phyloP scores from a whole-genome alignment of 2,113 vertebrate genomes.

The Eolophus roseicapilla region DNA sequence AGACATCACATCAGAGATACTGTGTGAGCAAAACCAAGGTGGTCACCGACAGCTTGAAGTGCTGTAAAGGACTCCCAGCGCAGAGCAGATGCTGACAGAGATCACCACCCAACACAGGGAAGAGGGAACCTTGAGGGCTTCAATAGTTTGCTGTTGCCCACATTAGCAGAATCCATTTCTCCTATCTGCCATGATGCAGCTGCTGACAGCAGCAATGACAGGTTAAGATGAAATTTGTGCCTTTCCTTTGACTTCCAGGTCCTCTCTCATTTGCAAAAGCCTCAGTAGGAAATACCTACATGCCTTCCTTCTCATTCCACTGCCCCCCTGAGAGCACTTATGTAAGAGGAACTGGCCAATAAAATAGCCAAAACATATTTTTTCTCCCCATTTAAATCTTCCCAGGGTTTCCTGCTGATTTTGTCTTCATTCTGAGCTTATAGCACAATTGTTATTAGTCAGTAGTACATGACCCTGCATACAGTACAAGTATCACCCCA shows the following conservation, averaged over 20 bases:
- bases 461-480: neutral
- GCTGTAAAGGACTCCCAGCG: rapidly evolving
- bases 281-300: neutral
- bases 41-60: neutral
- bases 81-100: neutral
- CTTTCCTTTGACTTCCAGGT: neutral
- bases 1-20: neutral
- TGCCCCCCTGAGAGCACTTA: neutral
- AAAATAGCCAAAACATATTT: neutral
- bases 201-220: neutral
- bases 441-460: neutral
- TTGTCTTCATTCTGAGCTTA: neutral
- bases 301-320: neutral
- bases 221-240: neutral
- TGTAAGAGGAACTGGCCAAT: neutral
- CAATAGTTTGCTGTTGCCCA: neutral
- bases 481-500: neutral
- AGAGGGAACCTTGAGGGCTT: neutral
- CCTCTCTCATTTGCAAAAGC: neutral
- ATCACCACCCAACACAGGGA: neutral
- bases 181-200: neutral
- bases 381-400: neutral
- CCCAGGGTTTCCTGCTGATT: neutral
- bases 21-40: neutral
- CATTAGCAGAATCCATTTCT: neutral